These are phyloP conservation scores for Onychostoma macrolepis DNA, from an alignment of 2,113 vertebrate species.

Conservation along the genomic window DNA sequence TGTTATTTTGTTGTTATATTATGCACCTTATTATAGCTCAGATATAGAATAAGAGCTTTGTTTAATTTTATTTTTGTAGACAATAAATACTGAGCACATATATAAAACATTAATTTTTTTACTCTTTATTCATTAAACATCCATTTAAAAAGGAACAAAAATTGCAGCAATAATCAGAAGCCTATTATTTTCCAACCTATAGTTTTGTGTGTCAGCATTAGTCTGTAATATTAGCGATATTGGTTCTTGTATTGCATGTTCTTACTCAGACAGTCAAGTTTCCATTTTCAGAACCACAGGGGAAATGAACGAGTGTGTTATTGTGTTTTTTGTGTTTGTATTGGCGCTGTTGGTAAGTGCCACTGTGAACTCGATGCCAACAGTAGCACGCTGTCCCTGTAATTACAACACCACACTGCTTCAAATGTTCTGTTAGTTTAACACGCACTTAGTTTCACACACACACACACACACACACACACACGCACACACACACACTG, in stretches of 20 bases:
- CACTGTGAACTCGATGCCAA: constrained; percentile 6
- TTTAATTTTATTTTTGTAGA: not conserved
- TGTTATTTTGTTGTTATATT: not conserved
- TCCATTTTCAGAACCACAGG: constrained; percentile 13
- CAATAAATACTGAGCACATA: not conserved
- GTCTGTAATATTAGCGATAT: not conserved
- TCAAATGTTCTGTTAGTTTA: constrained; percentile 32
- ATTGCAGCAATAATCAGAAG: not conserved
- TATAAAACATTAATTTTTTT: not conserved
- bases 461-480: constrained; percentile 8
- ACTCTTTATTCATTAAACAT: not conserved
- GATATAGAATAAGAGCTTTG: not conserved
- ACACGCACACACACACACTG: constrained; percentile 4
- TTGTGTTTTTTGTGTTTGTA: constrained; percentile 31
- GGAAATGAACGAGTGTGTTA: not conserved
- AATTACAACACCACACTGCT: constrained; percentile 33
- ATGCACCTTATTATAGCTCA: not conserved
- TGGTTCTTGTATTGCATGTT: not conserved
- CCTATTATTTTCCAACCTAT: not conserved
- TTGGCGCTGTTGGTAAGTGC: constrained; percentile 27
- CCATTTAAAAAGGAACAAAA: not conserved
- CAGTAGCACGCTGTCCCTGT: constrained; percentile 22
- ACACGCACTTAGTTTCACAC: not conserved
- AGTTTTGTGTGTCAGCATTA: not conserved
- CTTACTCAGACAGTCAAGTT: not conserved